Base-by-base conservation (phyloP, 2,888 invertebrate species). In the Cryptocheilus praepositus region DNA sequence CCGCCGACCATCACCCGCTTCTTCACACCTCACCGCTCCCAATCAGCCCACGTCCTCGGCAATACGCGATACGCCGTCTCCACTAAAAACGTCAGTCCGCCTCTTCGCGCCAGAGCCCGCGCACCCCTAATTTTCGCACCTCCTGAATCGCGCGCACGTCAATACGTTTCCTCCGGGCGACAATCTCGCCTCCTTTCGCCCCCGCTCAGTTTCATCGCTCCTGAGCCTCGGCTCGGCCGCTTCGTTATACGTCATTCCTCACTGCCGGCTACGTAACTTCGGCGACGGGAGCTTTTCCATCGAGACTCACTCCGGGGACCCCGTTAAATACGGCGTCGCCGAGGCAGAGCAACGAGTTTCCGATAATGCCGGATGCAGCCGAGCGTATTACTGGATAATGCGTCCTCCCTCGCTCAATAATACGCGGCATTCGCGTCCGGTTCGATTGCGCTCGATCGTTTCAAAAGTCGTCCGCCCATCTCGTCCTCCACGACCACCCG, bases 321-420 rank as follows among this genome's bases (percentile, higher is more conserved):
- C 64, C 57, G 73, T 78, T 79, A 79, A 79, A 79, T 73, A 79
- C 67, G 66, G 63, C 70, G 55, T 64, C 75, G 66, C 44, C 68
- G 70, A 75, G 61, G 53, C 65, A 44, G 64, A 61, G 78, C 79
- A 74, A 84, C 82, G 83, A 83, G 83, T 83, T 83, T 84, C 84
- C 85, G 81, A 85, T 85, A 84, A 85, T 81, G 79, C 78, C 80
- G 77, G 81, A 83, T 77, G 82, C 83, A 81, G 74, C 73, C 77
- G 78, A 77, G 75, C 81, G 81, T 82, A 83, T 84, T 85, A 81
- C 77, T 72, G 84, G 82, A 83, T 84, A 84, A 84, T 82, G 81
- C 80, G 75, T 80, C 36, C 36, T 36, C 76, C 78, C 71, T 59
- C 71, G 71, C 71, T 79, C 75, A 75, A 73, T 79, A 80, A 78